A percentile compares a stretch with the other conserved stretches of the same genome.
These are phyloP conservation scores for Diphyllodes magnificus DNA, from an alignment of 2,113 vertebrate species.

Conservation along the genomic window DNA sequence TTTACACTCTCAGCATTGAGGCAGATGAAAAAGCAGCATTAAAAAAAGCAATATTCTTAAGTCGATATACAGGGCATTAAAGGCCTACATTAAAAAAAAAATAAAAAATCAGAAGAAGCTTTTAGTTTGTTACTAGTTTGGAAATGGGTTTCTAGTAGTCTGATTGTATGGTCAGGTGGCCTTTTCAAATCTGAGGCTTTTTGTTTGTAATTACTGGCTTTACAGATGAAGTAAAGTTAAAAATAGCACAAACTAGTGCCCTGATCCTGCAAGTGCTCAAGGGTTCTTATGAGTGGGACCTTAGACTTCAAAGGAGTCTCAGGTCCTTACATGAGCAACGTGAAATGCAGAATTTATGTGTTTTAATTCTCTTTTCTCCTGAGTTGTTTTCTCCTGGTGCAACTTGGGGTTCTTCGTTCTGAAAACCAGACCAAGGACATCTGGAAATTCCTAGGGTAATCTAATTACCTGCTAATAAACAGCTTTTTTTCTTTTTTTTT, in stretches of 20 bases:
- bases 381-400: background rate
- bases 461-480: background rate
- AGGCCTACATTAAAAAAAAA: background rate
- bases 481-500: fast-evolving
- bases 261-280: background rate
- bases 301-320: background rate
- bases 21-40: background rate
- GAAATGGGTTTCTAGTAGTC: background rate
- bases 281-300: background rate
- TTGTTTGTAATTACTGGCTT: background rate
- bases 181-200: background rate
- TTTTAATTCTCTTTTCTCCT: background rate
- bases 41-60: background rate
- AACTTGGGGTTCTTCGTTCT: background rate
- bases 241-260: background rate
- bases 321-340: background rate
- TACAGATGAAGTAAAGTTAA: background rate
- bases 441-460: background rate
- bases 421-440: background rate
- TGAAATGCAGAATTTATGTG: background rate
- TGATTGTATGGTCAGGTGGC: background rate
- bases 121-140: background rate
- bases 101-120: background rate
- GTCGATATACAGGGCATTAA: background rate
- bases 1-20: background rate